Percentiles rank a stretch among this genome's conserved stretches.
phyloP scores from a whole-genome alignment of 2,888 invertebrate species.

The Cryptosula pallasiana region DNA sequence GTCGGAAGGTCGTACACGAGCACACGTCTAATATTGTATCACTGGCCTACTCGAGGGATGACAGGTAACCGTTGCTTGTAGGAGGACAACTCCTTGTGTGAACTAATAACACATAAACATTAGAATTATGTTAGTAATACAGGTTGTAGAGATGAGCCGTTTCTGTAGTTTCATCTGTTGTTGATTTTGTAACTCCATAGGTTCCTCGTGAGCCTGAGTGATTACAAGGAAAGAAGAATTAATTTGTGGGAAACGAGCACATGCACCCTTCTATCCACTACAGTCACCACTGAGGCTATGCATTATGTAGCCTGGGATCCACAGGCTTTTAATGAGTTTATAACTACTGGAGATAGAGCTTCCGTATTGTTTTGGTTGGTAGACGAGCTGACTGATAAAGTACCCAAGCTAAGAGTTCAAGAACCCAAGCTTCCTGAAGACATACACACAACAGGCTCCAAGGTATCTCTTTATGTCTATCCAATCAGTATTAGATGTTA shows the following conservation, averaged over 20 bases:
- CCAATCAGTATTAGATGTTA: too few relatives aligned
- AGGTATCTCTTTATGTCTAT: background rate
- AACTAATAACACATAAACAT: too few relatives aligned
- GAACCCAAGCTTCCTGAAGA: conserved; percentile 47
- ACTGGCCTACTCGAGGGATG: conserved; percentile 47
- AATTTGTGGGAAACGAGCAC: conserved; percentile 45
- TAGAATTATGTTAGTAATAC: too few relatives aligned
- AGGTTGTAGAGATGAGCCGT: too few relatives aligned
- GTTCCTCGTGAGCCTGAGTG: conserved; percentile 35
- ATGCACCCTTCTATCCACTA: conserved; percentile 38
- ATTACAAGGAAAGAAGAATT: conserved; percentile 43
- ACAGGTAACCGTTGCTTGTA: conserved; percentile 35
- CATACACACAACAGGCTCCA: conserved; percentile 27
- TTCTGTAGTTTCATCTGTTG: too few relatives aligned
- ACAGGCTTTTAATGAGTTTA: conserved; percentile 48
- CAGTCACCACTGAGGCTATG: conserved; percentile 40
- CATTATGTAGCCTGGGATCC: conserved; percentile 49
- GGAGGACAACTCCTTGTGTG: too few relatives aligned
- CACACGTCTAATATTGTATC: conserved; percentile 44
- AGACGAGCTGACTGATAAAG: conserved; percentile 34
- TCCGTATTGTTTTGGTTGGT: conserved; percentile 48
- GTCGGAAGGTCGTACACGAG: conserved; percentile 30
- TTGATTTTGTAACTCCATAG: too few relatives aligned
- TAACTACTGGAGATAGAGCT: conserved; percentile 43
- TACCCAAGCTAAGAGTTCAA: conserved; percentile 36